These are phyloP conservation scores for Arizona elegans DNA, from an alignment of 2,113 vertebrate genomes.

Conservation along the genomic window DNA sequence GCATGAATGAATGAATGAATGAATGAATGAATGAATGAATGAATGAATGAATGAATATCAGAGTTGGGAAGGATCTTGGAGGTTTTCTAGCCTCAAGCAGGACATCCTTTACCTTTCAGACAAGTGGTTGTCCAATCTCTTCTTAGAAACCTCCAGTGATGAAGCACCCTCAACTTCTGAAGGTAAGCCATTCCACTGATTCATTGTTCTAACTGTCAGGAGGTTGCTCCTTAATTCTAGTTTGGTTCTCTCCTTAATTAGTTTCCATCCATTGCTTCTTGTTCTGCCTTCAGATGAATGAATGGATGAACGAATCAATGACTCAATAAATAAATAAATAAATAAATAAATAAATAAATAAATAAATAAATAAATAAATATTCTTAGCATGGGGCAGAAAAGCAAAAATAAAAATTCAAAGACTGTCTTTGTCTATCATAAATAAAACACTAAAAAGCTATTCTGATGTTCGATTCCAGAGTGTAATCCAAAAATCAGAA, in stretches of 20 bases:
- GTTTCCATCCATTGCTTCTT: background rate
- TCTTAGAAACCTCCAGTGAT: no score
- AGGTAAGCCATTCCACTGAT: background rate
- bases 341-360: no score
- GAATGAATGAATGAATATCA: no score
- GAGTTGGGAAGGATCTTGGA: background rate
- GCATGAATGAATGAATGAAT: no score
- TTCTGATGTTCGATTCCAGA: background rate
- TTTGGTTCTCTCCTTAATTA: background rate
- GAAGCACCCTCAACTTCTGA: background rate
- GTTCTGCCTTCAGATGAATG: background rate
- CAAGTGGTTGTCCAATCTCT: background rate
- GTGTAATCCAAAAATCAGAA: background rate
- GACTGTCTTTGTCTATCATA: background rate
- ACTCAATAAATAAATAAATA: no score
- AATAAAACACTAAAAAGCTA: background rate
- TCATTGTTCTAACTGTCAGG: background rate
- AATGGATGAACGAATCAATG: background rate
- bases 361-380: background rate
- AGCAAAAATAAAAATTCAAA: background rate
- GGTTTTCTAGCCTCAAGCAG: background rate
- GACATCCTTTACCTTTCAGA: no score
- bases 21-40: no score
- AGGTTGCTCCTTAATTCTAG: background rate
- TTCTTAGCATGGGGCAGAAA: background rate